Evolutionary conservation across 1,140 invertebrate genomes (phyloP), one percentile per base, ranked within the genome.

Genomic region (Trypoxylus dichotomus): DNA sequence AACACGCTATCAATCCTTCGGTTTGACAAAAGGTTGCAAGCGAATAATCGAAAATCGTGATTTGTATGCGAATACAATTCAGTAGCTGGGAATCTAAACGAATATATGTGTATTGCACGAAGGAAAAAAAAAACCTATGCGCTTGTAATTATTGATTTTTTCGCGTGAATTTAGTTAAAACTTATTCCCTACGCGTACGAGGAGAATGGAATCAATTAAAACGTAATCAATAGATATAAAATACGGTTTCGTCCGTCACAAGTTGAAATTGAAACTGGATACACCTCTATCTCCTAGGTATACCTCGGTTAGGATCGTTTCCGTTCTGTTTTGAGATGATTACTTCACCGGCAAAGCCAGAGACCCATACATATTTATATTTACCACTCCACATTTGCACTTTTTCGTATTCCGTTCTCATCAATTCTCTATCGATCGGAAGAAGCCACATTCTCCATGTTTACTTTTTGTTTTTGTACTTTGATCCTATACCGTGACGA

Each of bases 361-460:
- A 68, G 37, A 15, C 19, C 60, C 76, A 77, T 72, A 37, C 76
- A 77, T 77, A 68, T 68, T 77, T 77, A 77, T 77, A 77, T 60
- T 60, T 72, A 42, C 68, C 76, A 73, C 60, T 73, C 25, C 60
- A 77, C 76, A 72, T 77, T 42, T 77, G 76, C 68, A 73, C 76
- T 73, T 76, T 76, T 76, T 76, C 58, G 27, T 60, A 54, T 76
- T 54, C 75, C 60, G 25, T 19, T 11, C 58, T 76, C 75, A 76
- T 76, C 75, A 76, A 76, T 76, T 76, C 75, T 24, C 25, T 76
- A 76, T 76, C 75, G 75, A 76, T 32, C 75, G 13, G n/a, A 60
- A 76, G 58, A 76, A 76, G 58, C 75, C 75, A 76, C 75, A 41
- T 43, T 60, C 47, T 73, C 71, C 21, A 32, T 73, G 37, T 73